These are phyloP conservation scores for Drosophila tristis DNA, from an alignment of 1,140 invertebrate species.

Conservation along the genomic window DNA sequence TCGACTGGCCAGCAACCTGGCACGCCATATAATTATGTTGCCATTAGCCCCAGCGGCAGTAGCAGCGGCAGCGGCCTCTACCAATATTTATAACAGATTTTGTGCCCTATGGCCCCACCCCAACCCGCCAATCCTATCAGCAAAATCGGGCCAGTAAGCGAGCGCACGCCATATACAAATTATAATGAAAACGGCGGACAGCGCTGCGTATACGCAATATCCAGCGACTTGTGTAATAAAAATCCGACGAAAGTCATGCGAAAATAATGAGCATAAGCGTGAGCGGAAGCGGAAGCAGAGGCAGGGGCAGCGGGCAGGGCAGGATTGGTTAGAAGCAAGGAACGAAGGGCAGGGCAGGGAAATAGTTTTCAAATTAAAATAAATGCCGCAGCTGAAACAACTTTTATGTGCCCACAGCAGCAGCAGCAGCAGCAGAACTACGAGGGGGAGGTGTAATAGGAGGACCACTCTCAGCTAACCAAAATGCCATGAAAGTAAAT, in stretches of 20 bases:
- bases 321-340: too few relatives aligned
- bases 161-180: constrained; percentile 73
- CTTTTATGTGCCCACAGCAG: constrained; percentile 70
- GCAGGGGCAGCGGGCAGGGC: not conserved
- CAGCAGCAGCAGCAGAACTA: constrained; percentile 1
- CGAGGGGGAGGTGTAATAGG: not conserved
- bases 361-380: constrained; percentile 83
- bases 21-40: constrained; percentile 70
- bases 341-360: constrained; percentile 27
- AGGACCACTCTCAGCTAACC: constrained; percentile 58
- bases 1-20: constrained; percentile 6
- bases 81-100: constrained; percentile 74
- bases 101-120: not conserved
- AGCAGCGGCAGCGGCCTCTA: constrained; percentile 21
- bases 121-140: not conserved
- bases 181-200: constrained; percentile 62
- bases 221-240: constrained; percentile 67
- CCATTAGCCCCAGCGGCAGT: constrained; percentile 50
- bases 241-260: constrained; percentile 75
- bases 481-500: constrained; percentile 80
- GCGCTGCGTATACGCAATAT: constrained; percentile 75
- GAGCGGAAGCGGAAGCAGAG: constrained; percentile 9
- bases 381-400: constrained; percentile 78
- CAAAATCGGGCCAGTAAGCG: constrained; percentile 9
- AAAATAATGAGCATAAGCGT: constrained; percentile 75